A percentile compares a stretch with the other conserved stretches of the same genome.
Evolutionary conservation across 1,140 invertebrate species (phyloP).

Genomic region (Oedothorax gibbosus): DNA sequence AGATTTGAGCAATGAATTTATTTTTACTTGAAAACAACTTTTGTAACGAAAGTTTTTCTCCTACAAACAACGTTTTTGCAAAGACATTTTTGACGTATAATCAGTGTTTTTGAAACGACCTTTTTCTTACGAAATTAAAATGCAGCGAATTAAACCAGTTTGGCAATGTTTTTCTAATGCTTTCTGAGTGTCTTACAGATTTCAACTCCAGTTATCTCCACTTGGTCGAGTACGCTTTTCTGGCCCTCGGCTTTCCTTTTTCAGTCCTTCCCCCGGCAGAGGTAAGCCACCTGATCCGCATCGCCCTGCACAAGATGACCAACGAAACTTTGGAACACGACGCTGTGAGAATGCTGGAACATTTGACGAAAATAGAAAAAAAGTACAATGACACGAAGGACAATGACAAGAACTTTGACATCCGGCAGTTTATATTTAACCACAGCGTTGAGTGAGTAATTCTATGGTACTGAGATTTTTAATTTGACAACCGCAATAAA

Average conservation of each 20-base stretch:
- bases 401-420: not conserved
- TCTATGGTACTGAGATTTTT: no score
- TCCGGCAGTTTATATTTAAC: not conserved
- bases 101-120: no score
- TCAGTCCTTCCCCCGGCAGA: not conserved
- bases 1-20: no score
- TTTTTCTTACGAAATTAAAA: no score
- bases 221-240: slow-evolving; percentile 12
- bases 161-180: no score
- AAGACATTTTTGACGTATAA: no score
- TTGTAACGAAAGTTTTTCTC: no score
- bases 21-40: no score
- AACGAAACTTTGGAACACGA: not conserved
- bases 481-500: no score
- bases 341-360: not conserved
- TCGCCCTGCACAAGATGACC: not conserved
- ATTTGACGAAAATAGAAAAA: not conserved
- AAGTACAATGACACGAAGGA: not conserved
- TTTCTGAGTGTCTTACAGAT: slow-evolving; percentile 1
- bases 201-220: slow-evolving; percentile 10
- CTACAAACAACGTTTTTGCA: no score
- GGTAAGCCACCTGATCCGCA: not conserved
- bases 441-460: not conserved
- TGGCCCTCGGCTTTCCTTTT: slow-evolving; percentile 15
- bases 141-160: no score